These are phyloP conservation scores for Nezara viridula DNA, from an alignment of 2,888 invertebrate species.

Conservation along the genomic window DNA sequence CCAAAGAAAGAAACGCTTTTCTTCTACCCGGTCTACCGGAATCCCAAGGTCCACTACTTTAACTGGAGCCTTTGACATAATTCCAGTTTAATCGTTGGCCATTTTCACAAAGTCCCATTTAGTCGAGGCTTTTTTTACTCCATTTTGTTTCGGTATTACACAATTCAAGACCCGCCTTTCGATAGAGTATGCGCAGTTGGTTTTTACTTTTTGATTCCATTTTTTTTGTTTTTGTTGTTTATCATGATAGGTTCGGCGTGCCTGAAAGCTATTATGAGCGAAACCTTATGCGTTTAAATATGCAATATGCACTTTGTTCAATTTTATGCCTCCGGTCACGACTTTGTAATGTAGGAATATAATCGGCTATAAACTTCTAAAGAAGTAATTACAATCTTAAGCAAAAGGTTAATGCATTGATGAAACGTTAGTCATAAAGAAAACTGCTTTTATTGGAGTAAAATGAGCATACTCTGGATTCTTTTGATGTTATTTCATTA, in stretches of 20 bases:
- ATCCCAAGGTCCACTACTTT: slow-evolving; percentile 47
- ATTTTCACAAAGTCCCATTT: slow-evolving; percentile 18
- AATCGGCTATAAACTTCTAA: not conserved
- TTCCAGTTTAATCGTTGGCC: slow-evolving; percentile 38
- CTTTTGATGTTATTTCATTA: too few relatives aligned
- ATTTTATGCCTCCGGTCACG: not conserved
- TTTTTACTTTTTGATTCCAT: not conserved
- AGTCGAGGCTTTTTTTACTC: not conserved
- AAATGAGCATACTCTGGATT: too few relatives aligned
- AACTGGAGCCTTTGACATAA: slow-evolving; percentile 28
- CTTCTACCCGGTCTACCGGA: not conserved
- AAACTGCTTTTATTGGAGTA: not conserved
- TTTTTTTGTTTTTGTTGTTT: too few relatives aligned
- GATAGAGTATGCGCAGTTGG: not conserved
- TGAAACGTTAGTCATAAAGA: too few relatives aligned
- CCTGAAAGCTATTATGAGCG: not conserved
- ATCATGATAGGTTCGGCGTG: not conserved
- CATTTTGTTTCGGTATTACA: not conserved
- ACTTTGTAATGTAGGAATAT: not conserved
- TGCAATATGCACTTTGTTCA: not conserved
- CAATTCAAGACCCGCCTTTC: not conserved
- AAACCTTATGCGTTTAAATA: not conserved
- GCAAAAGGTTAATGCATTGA: not conserved
- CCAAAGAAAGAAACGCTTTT: not conserved
- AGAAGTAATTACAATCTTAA: not conserved